A percentile compares a stretch with the other conserved stretches of the same genome.
Conservation (phyloP, 2,888 invertebrate species). For the Alloscopus bannaensis region DNA sequence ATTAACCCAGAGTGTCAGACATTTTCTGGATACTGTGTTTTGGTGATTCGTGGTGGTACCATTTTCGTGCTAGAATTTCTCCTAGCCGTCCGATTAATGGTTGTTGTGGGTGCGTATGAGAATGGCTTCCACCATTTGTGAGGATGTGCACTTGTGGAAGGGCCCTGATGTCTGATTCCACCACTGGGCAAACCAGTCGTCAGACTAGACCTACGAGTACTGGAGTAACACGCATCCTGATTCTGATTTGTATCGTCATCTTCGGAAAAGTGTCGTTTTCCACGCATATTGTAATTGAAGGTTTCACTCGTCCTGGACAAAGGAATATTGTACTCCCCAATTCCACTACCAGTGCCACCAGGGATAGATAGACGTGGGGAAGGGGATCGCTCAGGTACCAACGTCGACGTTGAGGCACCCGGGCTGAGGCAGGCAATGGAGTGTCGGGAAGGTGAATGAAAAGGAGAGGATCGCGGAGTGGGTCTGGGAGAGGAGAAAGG, state of each 20-base stretch:
- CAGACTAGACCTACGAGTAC: constrained; percentile 69
- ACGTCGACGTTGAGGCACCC: constrained; percentile 45
- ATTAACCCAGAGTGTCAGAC: constrained; percentile 61
- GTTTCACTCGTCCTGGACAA: constrained; percentile 61
- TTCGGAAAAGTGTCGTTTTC: constrained; percentile 56
- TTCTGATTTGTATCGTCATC: constrained; percentile 60
- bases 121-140: constrained; percentile 73
- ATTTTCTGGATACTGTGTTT: constrained; percentile 72
- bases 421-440: constrained; percentile 61
- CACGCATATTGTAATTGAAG: constrained; percentile 61
- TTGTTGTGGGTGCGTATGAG: constrained; percentile 68
- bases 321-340: constrained; percentile 63
- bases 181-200: constrained; percentile 55
- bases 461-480: constrained; percentile 57
- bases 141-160: constrained; percentile 51
- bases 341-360: constrained; percentile 61
- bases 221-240: constrained; percentile 61
- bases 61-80: constrained; percentile 66
- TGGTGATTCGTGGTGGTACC: constrained; percentile 66
- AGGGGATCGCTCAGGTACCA: constrained; percentile 55
- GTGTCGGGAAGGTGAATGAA: constrained; percentile 53
- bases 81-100: constrained; percentile 45
- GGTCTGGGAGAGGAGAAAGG: constrained; percentile 62
- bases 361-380: constrained; percentile 58
- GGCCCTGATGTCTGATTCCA: constrained; percentile 21